These are phyloP conservation scores for Lynx canadensis DNA, from an alignment of 2,113 vertebrate species.

Conservation along the genomic window DNA sequence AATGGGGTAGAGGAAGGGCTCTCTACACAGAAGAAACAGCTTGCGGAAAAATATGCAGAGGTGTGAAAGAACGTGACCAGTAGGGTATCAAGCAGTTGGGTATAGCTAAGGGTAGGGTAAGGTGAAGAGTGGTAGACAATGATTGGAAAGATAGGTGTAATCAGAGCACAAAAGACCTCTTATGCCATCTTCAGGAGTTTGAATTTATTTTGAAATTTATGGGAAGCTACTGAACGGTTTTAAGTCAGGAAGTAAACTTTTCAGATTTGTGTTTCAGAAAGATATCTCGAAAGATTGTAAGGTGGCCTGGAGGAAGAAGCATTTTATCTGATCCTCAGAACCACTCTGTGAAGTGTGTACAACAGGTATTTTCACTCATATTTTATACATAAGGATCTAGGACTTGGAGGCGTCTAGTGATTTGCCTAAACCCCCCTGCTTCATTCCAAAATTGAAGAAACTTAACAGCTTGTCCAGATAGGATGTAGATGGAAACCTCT, in stretches of 20 bases:
- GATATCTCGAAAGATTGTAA: background rate
- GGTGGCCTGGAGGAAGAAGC: background rate
- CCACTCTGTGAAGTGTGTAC: background rate
- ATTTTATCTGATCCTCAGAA: background rate
- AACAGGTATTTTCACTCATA: background rate
- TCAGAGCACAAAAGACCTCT: background rate
- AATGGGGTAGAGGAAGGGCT: background rate
- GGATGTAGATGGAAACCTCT: background rate
- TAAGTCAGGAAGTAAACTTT: background rate
- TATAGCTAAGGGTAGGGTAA: background rate
- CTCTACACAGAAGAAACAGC: background rate
- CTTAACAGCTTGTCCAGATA: background rate
- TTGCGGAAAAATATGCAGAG: background rate
- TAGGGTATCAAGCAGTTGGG: background rate
- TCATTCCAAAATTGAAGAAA: constrained; percentile 32
- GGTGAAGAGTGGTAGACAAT: background rate
- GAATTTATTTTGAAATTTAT: background rate
- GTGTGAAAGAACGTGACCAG: background rate
- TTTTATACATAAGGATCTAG: background rate
- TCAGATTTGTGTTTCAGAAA: constrained; percentile 17
- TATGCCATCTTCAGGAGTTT: background rate
- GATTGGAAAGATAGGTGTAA: background rate
- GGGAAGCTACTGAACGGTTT: background rate
- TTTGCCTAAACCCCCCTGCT: background rate
- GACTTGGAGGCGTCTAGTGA: background rate